Conservation (phyloP, 1,140 invertebrate species). For the Helicoverpa zea region DNA sequence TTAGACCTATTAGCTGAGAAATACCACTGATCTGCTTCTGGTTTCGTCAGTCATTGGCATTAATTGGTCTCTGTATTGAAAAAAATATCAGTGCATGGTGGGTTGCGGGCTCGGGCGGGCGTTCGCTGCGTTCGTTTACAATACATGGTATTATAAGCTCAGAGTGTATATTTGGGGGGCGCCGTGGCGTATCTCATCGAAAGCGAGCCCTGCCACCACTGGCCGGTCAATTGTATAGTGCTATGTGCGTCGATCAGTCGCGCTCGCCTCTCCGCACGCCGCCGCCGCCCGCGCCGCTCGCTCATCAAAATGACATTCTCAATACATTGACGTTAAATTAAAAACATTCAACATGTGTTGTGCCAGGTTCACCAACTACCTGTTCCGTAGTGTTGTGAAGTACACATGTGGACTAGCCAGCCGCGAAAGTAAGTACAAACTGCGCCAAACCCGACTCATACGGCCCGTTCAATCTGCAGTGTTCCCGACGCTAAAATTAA, state of each 20-base stretch:
- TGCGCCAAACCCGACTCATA: conserved; percentile 8
- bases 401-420: conserved; percentile 83
- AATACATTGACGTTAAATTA: conserved; percentile 65
- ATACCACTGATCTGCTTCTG: conserved; percentile 70
- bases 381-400: conserved; percentile 81
- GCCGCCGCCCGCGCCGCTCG: conserved; percentile 67
- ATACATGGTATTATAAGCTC: conserved; percentile 67
- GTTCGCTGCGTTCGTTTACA: conserved; percentile 56
- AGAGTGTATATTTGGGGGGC: conserved; percentile 64
- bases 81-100: conserved; percentile 75
- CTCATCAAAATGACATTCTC: conserved; percentile 75
- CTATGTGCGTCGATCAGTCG: conserved; percentile 77
- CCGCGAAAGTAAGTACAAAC: conserved; percentile 79
- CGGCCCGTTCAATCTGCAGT: conserved; percentile 31
- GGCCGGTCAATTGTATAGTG: conserved; percentile 71
- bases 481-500: conserved; percentile 55
- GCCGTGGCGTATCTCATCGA: conserved; percentile 41
- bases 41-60: conserved; percentile 78
- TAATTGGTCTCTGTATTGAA: conserved; percentile 73
- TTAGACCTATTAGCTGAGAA: conserved; percentile 65
- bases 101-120: conserved; percentile 61
- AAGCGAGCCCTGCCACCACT: conserved; percentile 53
- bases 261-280: conserved; percentile 62
- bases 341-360: conserved; percentile 79
- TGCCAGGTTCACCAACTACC: conserved; percentile 78